phyloP scores from a whole-genome alignment of 2,797 vertebrate genomes.

The Cossypha polioptera region DNA sequence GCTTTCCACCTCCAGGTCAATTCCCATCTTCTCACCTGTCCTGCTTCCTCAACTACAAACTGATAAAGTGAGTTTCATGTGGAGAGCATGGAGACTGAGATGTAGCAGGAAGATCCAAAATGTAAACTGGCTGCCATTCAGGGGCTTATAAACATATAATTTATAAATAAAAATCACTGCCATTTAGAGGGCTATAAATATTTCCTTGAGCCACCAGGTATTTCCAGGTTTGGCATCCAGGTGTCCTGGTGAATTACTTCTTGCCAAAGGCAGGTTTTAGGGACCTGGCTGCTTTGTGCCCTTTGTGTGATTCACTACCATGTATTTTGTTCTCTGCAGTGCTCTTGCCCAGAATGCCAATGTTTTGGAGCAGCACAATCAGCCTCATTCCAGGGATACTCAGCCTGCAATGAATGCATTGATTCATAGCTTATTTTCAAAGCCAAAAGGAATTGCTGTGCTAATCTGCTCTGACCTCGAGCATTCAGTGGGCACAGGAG shows the following conservation, averaged over 20 bases:
- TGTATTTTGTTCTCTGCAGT: neutral
- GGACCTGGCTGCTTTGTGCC: neutral
- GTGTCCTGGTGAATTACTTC: neutral
- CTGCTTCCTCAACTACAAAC: neutral
- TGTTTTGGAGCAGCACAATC: neutral
- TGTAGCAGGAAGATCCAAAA: neutral
- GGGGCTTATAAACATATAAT: neutral
- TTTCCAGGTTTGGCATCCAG: neutral
- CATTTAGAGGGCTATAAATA: neutral
- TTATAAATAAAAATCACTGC: neutral
- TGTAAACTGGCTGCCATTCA: neutral
- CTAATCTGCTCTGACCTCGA: conserved; percentile 27
- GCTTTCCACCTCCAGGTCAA: neutral
- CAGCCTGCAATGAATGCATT: conserved; percentile 20
- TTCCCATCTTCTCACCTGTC: neutral
- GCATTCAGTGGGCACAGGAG: neutral
- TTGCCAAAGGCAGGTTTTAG: neutral
- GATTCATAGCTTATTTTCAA: conserved; percentile 58
- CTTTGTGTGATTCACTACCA: neutral
- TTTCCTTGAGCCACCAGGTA: neutral
- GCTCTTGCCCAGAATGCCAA: neutral
- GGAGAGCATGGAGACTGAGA: neutral
- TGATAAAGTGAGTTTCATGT: neutral
- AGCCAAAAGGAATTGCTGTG: conserved; percentile 29
- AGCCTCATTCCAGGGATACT: neutral